Conservation (phyloP, 2,888 invertebrate species). For the Dexiosoma caninum region DNA sequence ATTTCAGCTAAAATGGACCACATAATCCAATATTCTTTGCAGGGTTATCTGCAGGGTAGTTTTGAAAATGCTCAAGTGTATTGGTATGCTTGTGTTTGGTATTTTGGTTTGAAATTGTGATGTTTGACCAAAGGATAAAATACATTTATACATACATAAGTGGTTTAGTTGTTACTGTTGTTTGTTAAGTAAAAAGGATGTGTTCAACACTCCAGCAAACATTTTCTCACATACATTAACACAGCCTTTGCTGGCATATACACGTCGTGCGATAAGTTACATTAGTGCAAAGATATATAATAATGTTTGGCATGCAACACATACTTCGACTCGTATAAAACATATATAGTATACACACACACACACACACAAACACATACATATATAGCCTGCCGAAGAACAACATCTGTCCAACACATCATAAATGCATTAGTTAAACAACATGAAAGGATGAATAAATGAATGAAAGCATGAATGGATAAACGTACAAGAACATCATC, state of each 20-base stretch:
- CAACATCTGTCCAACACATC: constrained; percentile 73
- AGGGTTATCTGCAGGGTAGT: not conserved
- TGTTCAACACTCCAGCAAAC: constrained; percentile 34
- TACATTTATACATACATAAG: constrained; percentile 52
- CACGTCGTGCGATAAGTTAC: not conserved
- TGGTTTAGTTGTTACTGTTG: constrained; percentile 25
- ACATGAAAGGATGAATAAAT: constrained; percentile 35
- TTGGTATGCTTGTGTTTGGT: not conserved
- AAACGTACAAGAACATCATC: constrained; percentile 17
- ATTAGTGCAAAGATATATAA: constrained; percentile 21
- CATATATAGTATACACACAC: not conserved
- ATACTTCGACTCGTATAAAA: no score
- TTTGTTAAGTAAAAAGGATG: constrained; percentile 51
- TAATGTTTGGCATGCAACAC: constrained; percentile 17
- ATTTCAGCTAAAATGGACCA: no score
- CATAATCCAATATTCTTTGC: no score
- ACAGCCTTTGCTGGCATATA: not conserved
- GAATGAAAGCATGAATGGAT: not conserved
- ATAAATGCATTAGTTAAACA: constrained; percentile 74
- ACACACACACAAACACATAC: not conserved
- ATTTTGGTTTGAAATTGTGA: constrained; percentile 7
- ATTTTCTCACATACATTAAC: constrained; percentile 9
- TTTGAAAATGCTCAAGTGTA: not conserved
- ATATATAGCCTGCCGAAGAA: constrained; percentile 27
- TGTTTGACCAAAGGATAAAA: constrained; percentile 61